Evolutionary conservation across 1,140 invertebrate genomes (phyloP).

Genomic region (Homarus americanus): DNA sequence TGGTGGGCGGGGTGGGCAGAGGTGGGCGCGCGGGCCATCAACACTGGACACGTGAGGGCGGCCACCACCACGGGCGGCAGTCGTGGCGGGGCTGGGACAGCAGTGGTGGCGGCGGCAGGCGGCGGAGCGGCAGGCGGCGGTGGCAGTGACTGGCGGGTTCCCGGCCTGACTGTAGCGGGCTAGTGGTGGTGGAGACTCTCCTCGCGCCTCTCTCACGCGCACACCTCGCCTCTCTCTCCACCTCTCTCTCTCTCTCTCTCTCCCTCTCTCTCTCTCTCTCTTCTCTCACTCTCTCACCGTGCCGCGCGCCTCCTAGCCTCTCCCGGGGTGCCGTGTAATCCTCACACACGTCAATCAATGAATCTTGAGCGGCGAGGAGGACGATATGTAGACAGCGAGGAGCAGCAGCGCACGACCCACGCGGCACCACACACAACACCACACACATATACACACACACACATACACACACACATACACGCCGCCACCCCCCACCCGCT

Average conservation of each 20-base stretch:
- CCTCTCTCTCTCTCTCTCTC: constrained; percentile 42
- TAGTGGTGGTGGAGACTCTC: constrained; percentile 31
- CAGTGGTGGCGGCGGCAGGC: constrained; percentile 20
- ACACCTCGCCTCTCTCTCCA: constrained; percentile 26
- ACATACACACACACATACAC: constrained; percentile 19
- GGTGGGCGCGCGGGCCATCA: constrained; percentile 42
- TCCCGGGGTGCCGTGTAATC: constrained; percentile 73
- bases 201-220: constrained; percentile 34
- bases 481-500: background rate
- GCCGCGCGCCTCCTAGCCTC: constrained; percentile 72
- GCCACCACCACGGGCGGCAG: constrained; percentile 17
- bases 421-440: constrained; percentile 27
- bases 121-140: constrained; percentile 24
- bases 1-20: background rate
- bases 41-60: constrained; percentile 52
- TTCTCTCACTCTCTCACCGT: constrained; percentile 57
- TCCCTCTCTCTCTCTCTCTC: constrained; percentile 25
- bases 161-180: constrained; percentile 59
- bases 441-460: no score
- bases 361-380: constrained; percentile 49
- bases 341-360: constrained; percentile 73
- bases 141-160: constrained; percentile 33
- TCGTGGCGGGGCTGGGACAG: constrained; percentile 11
- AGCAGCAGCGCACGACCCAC: constrained; percentile 23
- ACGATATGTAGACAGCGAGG: background rate